phyloP scores from a whole-genome alignment of 2,888 invertebrate genomes.

The Drosophila paranaensis region DNA sequence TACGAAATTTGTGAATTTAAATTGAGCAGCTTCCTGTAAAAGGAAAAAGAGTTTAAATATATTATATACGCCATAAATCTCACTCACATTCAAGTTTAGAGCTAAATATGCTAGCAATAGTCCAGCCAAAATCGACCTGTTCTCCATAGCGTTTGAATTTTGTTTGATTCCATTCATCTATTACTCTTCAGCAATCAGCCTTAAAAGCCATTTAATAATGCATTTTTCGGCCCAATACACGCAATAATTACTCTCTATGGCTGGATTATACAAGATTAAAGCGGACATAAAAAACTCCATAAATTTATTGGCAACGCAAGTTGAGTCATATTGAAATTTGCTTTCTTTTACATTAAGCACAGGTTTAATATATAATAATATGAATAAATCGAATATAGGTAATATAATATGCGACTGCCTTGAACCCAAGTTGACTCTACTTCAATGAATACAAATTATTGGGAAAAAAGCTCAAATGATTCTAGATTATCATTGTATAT shows the following conservation, averaged over 20 bases:
- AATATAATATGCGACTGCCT: too few relatives aligned
- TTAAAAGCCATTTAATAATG: neutral
- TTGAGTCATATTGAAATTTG: too few relatives aligned
- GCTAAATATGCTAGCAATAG: neutral
- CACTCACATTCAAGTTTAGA: neutral
- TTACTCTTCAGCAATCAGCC: neutral
- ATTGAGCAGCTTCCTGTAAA: slow-evolving; percentile 8
- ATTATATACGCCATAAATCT: neutral
- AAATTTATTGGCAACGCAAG: too few relatives aligned
- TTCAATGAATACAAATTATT: neutral
- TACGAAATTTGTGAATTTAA: slow-evolving; percentile 28
- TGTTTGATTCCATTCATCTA: neutral
- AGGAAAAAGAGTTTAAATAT: neutral
- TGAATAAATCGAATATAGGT: too few relatives aligned
- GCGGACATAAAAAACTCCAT: too few relatives aligned
- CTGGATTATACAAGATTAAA: too few relatives aligned
- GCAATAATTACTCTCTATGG: neutral
- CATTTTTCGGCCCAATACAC: neutral
- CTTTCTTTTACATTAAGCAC: too few relatives aligned
- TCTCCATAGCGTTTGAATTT: neutral
- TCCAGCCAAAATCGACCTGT: neutral
- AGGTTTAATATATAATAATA: too few relatives aligned
- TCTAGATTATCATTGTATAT: neutral
- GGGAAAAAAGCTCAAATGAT: neutral
- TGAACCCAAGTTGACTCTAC: neutral